phyloP scores from a whole-genome alignment of 2,888 invertebrate genomes.

The Eupsilia transversa region DNA sequence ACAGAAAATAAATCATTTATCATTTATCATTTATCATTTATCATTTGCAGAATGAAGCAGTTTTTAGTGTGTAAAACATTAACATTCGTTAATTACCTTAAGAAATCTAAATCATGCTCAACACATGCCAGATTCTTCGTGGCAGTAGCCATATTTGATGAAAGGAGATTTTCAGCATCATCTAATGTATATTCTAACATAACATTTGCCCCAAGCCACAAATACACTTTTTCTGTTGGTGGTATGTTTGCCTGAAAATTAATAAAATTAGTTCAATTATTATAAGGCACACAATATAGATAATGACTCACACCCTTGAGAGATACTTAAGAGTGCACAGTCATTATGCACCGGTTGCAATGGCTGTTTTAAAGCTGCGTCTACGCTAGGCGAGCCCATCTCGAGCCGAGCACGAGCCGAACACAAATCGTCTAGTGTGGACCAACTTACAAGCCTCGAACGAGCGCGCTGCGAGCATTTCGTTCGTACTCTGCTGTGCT shows the following conservation, averaged over 20 bases:
- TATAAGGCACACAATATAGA: background rate
- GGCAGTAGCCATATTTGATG: conserved; percentile 96
- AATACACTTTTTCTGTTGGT: conserved; percentile 96
- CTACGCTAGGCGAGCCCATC: no score
- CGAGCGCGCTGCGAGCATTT: no score
- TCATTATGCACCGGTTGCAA: background rate
- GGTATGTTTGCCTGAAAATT: conserved; percentile 94
- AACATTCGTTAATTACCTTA: conserved; percentile 91
- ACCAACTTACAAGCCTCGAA: no score
- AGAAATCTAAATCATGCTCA: conserved; percentile 97
- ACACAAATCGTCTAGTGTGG: no score
- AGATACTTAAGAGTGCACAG: no score
- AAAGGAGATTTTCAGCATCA: conserved; percentile 96
- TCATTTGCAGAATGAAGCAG: background rate
- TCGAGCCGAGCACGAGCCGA: no score
- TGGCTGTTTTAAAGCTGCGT: background rate
- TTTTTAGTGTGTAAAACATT: background rate
- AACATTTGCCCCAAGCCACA: conserved; percentile 97
- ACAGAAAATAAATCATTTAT: no score
- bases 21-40: no score
- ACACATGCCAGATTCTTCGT: conserved; percentile 95
- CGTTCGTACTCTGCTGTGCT: no score
- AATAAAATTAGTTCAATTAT: background rate
- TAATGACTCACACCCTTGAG: background rate
- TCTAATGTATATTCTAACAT: conserved; percentile 98